These are phyloP conservation scores for Keiferia lycopersicella DNA, from an alignment of 2,888 invertebrate genomes.

Conservation along the genomic window DNA sequence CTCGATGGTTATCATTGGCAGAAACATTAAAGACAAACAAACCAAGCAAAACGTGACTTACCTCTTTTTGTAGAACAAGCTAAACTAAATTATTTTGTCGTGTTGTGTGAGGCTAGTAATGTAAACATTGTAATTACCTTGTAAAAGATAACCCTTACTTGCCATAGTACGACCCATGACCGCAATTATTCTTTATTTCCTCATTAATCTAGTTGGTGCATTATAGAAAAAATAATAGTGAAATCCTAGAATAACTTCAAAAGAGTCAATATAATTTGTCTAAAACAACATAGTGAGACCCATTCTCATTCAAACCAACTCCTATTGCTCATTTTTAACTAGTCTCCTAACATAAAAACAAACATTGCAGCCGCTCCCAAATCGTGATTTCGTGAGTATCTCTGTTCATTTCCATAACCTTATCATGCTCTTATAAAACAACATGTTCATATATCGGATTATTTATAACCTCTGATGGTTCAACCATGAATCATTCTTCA, in stretches of 20 bases:
- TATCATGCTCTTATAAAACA: slow-evolving; percentile 14
- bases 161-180: slow-evolving; percentile 5
- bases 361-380: slow-evolving; percentile 46
- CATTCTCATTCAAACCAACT: no score
- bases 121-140: neutral
- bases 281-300: neutral
- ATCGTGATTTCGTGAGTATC: slow-evolving; percentile 44
- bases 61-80: neutral
- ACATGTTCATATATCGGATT: slow-evolving; percentile 10
- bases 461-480: slow-evolving; percentile 11
- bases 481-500: slow-evolving; percentile 13
- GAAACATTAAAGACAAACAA: slow-evolving; percentile 6
- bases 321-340: neutral
- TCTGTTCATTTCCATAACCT: slow-evolving; percentile 17
- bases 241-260: no score
- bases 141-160: slow-evolving; percentile 6
- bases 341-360: neutral
- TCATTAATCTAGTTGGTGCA: no score
- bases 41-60: neutral
- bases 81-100: neutral
- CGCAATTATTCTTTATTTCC: neutral
- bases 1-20: slow-evolving; percentile 5
- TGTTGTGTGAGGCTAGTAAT: neutral
- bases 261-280: no score
- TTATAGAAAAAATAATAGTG: no score